Conservation (phyloP, 2,113 vertebrate species). For the Tachysurus vachellii region DNA sequence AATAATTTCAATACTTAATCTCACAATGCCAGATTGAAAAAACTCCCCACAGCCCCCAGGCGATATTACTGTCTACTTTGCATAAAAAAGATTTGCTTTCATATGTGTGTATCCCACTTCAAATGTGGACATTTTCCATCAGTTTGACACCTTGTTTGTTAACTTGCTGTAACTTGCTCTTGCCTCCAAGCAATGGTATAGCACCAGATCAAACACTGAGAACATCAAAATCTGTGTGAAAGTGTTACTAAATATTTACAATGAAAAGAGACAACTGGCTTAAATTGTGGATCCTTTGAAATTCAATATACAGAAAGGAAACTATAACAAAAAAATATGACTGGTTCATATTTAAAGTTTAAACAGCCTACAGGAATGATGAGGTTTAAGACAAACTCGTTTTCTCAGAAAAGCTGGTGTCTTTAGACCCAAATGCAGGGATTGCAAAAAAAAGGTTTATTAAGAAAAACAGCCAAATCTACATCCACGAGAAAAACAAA, state of each 20-base stretch:
- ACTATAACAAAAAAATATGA: background rate
- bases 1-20: background rate
- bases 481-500: too few relatives aligned
- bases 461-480: too few relatives aligned
- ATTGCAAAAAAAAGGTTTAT: too few relatives aligned
- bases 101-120: background rate
- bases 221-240: background rate
- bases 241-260: background rate
- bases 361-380: background rate
- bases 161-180: constrained; percentile 1
- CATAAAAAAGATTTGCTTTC: background rate
- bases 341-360: background rate
- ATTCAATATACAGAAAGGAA: background rate
- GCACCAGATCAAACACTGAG: background rate
- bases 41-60: background rate
- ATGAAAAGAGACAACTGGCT: background rate
- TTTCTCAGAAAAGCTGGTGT: too few relatives aligned
- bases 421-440: too few relatives aligned
- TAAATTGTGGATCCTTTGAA: background rate
- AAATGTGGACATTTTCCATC: constrained; percentile 2
- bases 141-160: background rate
- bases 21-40: background rate
- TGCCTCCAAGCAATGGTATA: background rate
- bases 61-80: constrained; percentile 1
- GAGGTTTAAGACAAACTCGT: background rate